Evolutionary conservation across 2,113 vertebrate genomes (phyloP).

Genomic region (Plestiodon gilberti): DNA sequence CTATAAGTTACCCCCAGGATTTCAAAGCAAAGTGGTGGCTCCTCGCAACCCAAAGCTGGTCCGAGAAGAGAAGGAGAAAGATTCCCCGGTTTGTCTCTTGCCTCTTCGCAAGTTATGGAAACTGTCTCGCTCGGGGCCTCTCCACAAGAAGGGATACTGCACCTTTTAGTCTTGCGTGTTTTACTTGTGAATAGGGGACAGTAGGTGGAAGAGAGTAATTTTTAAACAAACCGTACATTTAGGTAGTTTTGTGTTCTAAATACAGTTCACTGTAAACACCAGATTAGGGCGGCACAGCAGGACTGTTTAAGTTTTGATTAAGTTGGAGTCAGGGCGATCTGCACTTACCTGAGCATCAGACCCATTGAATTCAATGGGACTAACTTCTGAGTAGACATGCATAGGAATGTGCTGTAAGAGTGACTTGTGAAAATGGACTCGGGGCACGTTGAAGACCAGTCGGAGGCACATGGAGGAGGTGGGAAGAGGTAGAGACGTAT

Average conservation of each 20-base stretch:
- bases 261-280: not conserved
- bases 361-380: too few relatives aligned
- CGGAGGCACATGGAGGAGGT: not conserved
- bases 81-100: not conserved
- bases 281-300: not conserved
- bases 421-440: not conserved
- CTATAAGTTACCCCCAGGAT: conserved; percentile 48
- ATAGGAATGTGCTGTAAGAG: too few relatives aligned
- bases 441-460: not conserved
- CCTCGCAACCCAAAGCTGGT: conserved; percentile 61
- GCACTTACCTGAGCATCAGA: too few relatives aligned
- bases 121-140: not conserved
- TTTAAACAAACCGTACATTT: not conserved
- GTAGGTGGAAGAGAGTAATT: not conserved
- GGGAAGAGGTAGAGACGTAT: not conserved
- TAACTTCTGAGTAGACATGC: too few relatives aligned
- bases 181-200: not conserved
- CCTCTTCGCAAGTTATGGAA: not conserved
- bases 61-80: conserved; percentile 51
- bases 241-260: not conserved
- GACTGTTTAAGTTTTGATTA: too few relatives aligned
- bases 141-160: not conserved
- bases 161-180: not conserved
- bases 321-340: too few relatives aligned
- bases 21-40: conserved; percentile 65